Conservation (phyloP, 2,888 invertebrate species). For the Megamerina dolium region DNA sequence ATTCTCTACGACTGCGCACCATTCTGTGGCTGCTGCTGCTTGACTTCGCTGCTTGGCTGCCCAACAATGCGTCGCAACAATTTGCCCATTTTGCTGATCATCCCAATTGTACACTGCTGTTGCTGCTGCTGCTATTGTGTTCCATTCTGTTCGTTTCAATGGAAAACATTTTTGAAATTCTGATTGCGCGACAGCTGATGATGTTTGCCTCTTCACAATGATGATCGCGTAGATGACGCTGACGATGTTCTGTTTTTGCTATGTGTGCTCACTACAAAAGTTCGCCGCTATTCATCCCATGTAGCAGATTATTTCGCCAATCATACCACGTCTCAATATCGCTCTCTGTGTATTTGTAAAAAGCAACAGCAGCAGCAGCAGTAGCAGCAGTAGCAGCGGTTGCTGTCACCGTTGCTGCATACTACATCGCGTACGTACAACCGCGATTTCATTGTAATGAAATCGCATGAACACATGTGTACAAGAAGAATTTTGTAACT, state of each 20-base stretch:
- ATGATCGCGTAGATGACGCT: not conserved
- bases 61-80: no score
- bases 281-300: not conserved
- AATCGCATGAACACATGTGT: no score
- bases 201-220: constrained; percentile 1
- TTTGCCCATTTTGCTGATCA: no score
- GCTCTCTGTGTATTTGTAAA: not conserved
- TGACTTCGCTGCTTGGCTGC: no score
- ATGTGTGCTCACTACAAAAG: not conserved
- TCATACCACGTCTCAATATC: not conserved
- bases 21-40: constrained; percentile 5
- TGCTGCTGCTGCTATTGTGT: constrained; percentile 5
- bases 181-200: no score
- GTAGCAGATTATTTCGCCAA: constrained; percentile 7
- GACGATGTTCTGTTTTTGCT: not conserved
- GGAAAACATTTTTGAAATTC: no score
- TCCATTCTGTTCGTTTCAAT: not conserved
- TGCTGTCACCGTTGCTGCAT: no score
- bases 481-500: no score
- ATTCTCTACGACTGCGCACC: constrained; percentile 16
- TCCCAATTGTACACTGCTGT: not conserved
- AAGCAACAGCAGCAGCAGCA: not conserved
- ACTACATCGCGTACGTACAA: no score
- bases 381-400: not conserved
- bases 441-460: no score